Conservation (phyloP, 2,113 vertebrate genomes). For the Garra rufa region DNA sequence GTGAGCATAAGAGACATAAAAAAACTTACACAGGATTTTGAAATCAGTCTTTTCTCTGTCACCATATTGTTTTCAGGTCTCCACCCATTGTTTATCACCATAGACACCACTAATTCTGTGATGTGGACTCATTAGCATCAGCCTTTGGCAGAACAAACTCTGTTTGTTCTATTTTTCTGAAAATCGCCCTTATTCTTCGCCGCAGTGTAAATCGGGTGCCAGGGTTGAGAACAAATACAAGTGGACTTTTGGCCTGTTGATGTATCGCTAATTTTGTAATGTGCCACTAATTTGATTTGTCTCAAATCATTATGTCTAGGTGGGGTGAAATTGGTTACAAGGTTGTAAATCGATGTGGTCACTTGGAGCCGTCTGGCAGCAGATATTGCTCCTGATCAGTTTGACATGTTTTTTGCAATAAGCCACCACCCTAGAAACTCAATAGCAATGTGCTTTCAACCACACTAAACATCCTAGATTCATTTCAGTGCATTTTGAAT, state of each 20-base stretch:
- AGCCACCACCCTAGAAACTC: not conserved
- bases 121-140: not conserved
- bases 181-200: not conserved
- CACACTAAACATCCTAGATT: not conserved
- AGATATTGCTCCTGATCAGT: constrained; percentile 13
- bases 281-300: constrained; percentile 26
- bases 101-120: not conserved
- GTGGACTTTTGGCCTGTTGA: not conserved
- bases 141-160: constrained; percentile 5
- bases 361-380: constrained; percentile 7
- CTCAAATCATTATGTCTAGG: not conserved
- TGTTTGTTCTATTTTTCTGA: not conserved
- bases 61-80: not conserved
- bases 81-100: not conserved
- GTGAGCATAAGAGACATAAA: too few relatives aligned
- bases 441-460: not conserved
- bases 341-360: constrained; percentile 13
- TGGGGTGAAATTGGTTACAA: constrained; percentile 28
- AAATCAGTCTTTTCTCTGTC: not conserved
- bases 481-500: not conserved
- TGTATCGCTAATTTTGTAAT: constrained; percentile 15
- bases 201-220: not conserved
- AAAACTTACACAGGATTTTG: not conserved
- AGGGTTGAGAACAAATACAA: not conserved
- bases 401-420: not conserved